Evolutionary conservation across 2,797 vertebrate species (phyloP).

Genomic region (Amazona ochrocephala): DNA sequence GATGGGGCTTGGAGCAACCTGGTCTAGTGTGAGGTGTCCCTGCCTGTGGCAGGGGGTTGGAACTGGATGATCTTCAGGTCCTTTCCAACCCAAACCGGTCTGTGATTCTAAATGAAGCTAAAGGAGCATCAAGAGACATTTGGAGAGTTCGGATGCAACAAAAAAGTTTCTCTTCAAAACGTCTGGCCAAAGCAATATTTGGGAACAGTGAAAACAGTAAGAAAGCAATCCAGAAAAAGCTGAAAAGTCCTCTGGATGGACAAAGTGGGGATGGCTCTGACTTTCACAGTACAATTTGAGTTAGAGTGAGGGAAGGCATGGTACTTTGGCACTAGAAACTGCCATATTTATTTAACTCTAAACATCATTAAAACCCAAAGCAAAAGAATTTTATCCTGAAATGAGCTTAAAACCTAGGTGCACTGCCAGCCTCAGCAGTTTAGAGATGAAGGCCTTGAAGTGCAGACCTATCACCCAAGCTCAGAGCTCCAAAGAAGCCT

Average conservation of each 20-base stretch:
- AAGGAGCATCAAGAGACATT: neutral
- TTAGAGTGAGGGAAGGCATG: neutral
- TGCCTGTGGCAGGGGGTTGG: neutral
- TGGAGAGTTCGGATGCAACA: neutral
- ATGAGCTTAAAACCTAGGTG: neutral
- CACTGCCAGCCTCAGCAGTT: neutral
- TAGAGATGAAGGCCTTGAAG: neutral
- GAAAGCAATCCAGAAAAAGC: neutral
- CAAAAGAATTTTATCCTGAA: neutral
- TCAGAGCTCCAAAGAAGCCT: neutral
- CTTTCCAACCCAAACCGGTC: neutral
- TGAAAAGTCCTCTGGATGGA: neutral
- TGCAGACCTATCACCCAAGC: neutral
- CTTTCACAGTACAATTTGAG: neutral
- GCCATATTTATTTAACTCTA: neutral
- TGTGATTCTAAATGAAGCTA: neutral
- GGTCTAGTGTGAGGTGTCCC: no score
- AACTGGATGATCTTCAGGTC: neutral
- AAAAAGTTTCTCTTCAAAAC: neutral
- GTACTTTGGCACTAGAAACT: neutral
- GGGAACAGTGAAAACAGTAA: neutral
- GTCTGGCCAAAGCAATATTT: neutral
- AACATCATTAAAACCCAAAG: neutral
- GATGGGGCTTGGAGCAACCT: no score
- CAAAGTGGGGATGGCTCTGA: neutral